These are phyloP conservation scores for Gambusia holbrooki DNA, from an alignment of 2,113 vertebrate species.

Conservation along the genomic window DNA sequence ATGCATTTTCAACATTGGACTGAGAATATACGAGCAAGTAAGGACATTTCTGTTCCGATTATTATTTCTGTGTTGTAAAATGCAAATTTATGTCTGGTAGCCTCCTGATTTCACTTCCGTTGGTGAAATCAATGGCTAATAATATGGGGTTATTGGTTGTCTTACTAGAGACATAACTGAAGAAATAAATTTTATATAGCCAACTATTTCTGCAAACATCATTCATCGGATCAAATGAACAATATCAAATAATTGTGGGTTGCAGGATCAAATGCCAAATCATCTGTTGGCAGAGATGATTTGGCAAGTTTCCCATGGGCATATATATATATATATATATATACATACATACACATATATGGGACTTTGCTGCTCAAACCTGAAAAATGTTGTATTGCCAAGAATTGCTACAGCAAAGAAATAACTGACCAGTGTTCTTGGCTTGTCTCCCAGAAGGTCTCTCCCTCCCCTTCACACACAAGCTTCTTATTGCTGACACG, in stretches of 20 bases:
- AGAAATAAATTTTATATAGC: neutral
- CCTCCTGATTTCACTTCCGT: too few species aligned
- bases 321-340: too few species aligned
- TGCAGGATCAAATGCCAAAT: neutral
- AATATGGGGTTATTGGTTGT: neutral
- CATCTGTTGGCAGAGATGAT: neutral
- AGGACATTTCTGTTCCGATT: too few species aligned
- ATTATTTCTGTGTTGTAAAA: too few species aligned
- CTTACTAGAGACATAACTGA: neutral
- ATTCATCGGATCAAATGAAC: too few species aligned
- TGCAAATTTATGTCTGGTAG: too few species aligned
- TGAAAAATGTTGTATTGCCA: neutral
- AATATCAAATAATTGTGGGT: too few species aligned
- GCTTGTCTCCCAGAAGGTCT: conserved; percentile 41
- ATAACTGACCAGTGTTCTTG: neutral
- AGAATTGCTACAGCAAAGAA: neutral
- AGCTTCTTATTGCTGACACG: conserved; percentile 63
- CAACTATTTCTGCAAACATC: neutral
- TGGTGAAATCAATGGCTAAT: neutral
- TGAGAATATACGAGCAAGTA: too few species aligned
- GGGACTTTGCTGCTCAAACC: neutral
- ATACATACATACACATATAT: too few species aligned
- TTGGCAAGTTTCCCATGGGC: neutral
- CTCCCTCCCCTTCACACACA: conserved; percentile 13
- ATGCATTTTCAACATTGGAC: too few species aligned